phyloP scores from a whole-genome alignment of 1,140 invertebrate genomes.

The Lordiphosa collinella region DNA sequence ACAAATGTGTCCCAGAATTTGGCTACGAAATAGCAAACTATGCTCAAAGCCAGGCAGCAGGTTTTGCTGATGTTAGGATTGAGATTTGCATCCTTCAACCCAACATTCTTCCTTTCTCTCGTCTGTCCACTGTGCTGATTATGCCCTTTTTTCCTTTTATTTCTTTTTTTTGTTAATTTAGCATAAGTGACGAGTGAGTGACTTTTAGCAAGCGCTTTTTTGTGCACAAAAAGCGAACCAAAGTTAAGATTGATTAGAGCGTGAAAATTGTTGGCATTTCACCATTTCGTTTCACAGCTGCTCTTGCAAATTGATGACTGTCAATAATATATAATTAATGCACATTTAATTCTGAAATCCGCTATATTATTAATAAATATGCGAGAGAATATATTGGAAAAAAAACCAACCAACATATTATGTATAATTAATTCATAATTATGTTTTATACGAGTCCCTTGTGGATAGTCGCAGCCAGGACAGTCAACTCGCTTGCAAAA shows the following conservation, averaged over 20 bases:
- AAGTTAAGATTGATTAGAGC: slow-evolving; percentile 65
- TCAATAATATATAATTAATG: slow-evolving; percentile 53
- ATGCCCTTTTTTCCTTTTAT: neutral
- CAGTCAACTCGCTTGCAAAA: no score
- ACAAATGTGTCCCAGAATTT: slow-evolving; percentile 42
- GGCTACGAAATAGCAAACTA: neutral
- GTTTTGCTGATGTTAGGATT: slow-evolving; percentile 65
- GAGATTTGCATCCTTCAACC: slow-evolving; percentile 17
- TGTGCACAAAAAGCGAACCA: no score
- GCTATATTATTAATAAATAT: slow-evolving; percentile 40
- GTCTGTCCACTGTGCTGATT: neutral
- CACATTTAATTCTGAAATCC: slow-evolving; percentile 33
- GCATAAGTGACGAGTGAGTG: slow-evolving; percentile 76
- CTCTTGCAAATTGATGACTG: slow-evolving; percentile 26
- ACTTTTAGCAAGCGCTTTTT: slow-evolving; percentile 67
- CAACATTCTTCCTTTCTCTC: neutral
- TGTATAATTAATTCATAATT: no score
- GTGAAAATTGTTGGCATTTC: slow-evolving; percentile 65
- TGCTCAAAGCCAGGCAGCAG: slow-evolving; percentile 25
- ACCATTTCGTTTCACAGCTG: slow-evolving; percentile 11
- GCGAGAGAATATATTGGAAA: neutral
- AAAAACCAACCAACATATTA: no score
- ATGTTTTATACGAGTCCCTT: no score
- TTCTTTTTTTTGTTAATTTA: slow-evolving; percentile 65
- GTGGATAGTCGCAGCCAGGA: no score